phyloP scores from a whole-genome alignment of 1,140 invertebrate species.

The Eciton burchellii region DNA sequence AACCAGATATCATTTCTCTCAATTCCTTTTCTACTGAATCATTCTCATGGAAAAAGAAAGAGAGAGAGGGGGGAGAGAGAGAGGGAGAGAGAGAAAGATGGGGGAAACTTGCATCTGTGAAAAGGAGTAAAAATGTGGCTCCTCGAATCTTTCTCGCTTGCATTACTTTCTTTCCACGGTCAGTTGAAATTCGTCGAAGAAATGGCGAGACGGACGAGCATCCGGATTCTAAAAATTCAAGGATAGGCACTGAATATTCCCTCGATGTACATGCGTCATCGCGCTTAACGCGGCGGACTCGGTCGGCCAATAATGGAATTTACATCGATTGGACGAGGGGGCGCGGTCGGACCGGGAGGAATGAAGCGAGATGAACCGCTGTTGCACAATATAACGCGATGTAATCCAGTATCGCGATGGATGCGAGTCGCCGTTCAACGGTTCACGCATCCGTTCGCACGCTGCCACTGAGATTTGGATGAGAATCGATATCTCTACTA shows the following conservation, averaged over 20 bases:
- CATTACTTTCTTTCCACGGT: background rate
- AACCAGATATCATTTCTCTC: background rate
- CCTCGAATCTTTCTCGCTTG: background rate
- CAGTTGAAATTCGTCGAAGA: background rate
- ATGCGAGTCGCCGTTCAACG: slow-evolving; percentile 5
- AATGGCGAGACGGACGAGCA: background rate
- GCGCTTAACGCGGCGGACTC: slow-evolving; percentile 37
- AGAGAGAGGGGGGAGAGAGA: no score
- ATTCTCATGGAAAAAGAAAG: no score
- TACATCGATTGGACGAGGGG: slow-evolving; percentile 30
- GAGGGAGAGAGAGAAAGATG: no score
- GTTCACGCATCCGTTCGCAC: slow-evolving; percentile 50
- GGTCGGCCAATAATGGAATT: slow-evolving; percentile 59
- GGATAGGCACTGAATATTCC: background rate
- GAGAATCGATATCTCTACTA: slow-evolving; percentile 62
- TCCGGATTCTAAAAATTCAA: slow-evolving; percentile 32
- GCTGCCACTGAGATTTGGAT: slow-evolving; percentile 51
- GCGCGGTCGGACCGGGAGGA: background rate
- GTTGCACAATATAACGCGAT: slow-evolving; percentile 53
- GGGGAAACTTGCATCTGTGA: background rate
- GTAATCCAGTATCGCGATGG: slow-evolving; percentile 58
- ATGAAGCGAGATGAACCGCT: background rate
- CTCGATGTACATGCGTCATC: slow-evolving; percentile 33
- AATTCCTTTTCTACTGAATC: background rate
- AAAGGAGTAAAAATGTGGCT: background rate